These are phyloP conservation scores for Laticauda laticaudata DNA, from an alignment of 2,113 vertebrate species.

Conservation along the genomic window DNA sequence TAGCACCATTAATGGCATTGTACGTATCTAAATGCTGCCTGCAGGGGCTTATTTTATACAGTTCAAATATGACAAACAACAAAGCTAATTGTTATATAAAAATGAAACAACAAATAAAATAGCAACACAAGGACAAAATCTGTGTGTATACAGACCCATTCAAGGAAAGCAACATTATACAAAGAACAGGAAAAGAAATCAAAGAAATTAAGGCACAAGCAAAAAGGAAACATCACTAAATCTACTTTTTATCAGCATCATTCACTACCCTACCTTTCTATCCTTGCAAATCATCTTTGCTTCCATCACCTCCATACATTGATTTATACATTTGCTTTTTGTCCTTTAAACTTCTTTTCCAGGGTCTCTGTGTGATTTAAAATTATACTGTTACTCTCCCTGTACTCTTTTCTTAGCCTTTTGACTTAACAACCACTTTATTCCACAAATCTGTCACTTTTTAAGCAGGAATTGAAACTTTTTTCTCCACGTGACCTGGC, in stretches of 20 bases:
- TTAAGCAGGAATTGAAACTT: background rate
- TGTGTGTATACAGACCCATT: background rate
- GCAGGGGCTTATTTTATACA: background rate
- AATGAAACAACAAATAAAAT: background rate
- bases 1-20: background rate
- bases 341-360: background rate
- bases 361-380: background rate
- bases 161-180: background rate
- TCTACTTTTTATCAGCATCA: background rate
- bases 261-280: background rate
- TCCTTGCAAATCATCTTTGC: background rate
- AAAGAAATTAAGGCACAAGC: background rate
- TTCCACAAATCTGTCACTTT: background rate
- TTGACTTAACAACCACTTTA: background rate
- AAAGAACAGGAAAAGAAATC: background rate
- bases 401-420: background rate
- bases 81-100: background rate
- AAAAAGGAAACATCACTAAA: background rate
- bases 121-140: background rate
- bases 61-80: background rate
- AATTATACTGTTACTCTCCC: background rate
- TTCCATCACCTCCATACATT: background rate
- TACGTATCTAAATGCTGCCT: background rate
- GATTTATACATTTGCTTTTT: background rate
- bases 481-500: background rate